Conservation (phyloP, 2,888 invertebrate species). For the Nudaria mundana region DNA sequence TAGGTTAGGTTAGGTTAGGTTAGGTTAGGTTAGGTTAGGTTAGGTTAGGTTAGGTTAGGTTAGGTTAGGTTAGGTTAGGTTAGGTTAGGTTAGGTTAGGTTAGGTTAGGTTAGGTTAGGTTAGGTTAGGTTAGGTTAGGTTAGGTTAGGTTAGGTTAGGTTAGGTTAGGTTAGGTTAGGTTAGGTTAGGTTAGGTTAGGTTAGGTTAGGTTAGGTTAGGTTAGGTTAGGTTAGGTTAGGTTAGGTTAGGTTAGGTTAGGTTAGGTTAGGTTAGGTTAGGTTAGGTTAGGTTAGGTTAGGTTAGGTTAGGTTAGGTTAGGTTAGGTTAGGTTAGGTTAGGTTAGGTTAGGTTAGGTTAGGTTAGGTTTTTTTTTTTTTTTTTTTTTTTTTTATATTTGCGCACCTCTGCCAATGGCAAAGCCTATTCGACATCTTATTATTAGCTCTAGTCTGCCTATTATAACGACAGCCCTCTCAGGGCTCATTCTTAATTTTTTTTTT, state of each 20-base stretch:
- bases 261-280: conserved; percentile 8
- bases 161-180: conserved; percentile 1
- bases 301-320: conserved; percentile 3
- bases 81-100: no score
- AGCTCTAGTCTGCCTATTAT: neutral
- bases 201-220: neutral
- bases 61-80: no score
- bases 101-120: no score
- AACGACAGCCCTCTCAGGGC: neutral
- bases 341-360: conserved; percentile 6
- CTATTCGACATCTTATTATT: neutral
- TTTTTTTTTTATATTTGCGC: neutral
- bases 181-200: neutral
- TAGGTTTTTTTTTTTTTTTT: no score
- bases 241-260: conserved; percentile 10
- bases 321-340: conserved; percentile 10
- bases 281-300: conserved; percentile 3
- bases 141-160: neutral
- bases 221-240: conserved; percentile 1
- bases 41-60: no score
- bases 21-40: no score
- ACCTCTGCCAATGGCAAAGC: neutral
- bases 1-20: conserved; percentile 7
- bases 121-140: no score
- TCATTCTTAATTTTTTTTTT: no score